Conservation (phyloP, 2,797 vertebrate species). For the Etheostoma nigrum region DNA sequence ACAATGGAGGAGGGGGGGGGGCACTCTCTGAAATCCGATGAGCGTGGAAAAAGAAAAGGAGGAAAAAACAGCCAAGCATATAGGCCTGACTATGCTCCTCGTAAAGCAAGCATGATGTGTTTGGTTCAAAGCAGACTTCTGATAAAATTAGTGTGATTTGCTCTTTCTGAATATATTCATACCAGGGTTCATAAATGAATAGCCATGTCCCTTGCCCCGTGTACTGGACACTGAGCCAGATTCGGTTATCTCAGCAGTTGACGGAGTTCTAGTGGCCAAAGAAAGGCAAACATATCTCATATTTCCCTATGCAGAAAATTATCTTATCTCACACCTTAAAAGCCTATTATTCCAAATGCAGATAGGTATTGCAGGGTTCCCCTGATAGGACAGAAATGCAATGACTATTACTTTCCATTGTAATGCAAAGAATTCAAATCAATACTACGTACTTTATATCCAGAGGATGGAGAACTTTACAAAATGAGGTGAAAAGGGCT, state of each 20-base stretch:
- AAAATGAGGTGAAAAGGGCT: slow-evolving; percentile 57
- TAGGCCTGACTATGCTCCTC: slow-evolving; percentile 78
- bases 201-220: not conserved
- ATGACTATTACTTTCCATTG: slow-evolving; percentile 37
- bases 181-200: slow-evolving; percentile 22
- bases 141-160: slow-evolving; percentile 29
- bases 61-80: slow-evolving; percentile 63
- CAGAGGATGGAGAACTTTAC: slow-evolving; percentile 46
- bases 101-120: slow-evolving; percentile 56
- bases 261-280: slow-evolving; percentile 13
- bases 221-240: slow-evolving; percentile 21
- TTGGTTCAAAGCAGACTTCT: slow-evolving; percentile 37
- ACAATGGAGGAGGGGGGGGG: slow-evolving; percentile 84
- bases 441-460: slow-evolving; percentile 45
- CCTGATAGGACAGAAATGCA: slow-evolving; percentile 32
- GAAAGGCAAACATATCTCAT: slow-evolving; percentile 18
- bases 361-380: slow-evolving; percentile 9
- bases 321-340: slow-evolving; percentile 14
- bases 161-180: not conserved
- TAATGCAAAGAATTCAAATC: slow-evolving; percentile 42
- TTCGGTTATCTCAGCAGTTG: slow-evolving; percentile 28
- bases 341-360: slow-evolving; percentile 42
- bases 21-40: slow-evolving; percentile 91
- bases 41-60: slow-evolving; percentile 84
- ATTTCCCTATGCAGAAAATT: slow-evolving; percentile 23